Percentiles rank a stretch among this genome's conserved stretches.
phyloP scores from a whole-genome alignment of 2,888 invertebrate genomes.

The Phragmatobia fuliginosa region DNA sequence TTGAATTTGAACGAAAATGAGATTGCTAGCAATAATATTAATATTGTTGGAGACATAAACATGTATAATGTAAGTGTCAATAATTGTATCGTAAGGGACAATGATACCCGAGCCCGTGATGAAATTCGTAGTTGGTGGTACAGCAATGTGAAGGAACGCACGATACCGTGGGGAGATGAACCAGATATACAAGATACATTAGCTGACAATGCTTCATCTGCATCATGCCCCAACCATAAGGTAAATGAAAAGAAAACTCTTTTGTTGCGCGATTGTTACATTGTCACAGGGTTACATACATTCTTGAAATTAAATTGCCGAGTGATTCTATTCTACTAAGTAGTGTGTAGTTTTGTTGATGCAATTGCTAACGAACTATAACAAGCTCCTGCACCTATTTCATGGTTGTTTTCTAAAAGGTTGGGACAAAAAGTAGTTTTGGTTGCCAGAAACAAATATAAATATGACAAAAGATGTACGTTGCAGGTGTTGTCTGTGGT shows the following conservation, averaged over 20 bases:
- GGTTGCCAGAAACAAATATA: no score
- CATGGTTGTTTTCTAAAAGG: no score
- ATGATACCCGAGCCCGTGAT: not conserved
- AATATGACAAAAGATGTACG: not conserved
- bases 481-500: slow-evolving; percentile 10
- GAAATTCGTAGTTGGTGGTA: not conserved
- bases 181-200: not conserved
- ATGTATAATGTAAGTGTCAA: not conserved
- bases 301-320: not conserved
- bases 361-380: no score
- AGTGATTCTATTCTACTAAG: no score
- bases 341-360: not conserved
- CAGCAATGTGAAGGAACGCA: not conserved
- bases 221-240: not conserved
- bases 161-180: not conserved
- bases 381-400: no score
- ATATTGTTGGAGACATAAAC: not conserved
- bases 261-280: not conserved
- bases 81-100: no score
- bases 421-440: no score
- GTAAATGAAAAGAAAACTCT: not conserved
- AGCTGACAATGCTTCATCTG: not conserved
- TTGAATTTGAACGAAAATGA: not conserved
- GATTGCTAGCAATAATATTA: not conserved
- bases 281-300: not conserved